phyloP scores from a whole-genome alignment of 1,140 invertebrate genomes.

The Eulimnadia texana region DNA sequence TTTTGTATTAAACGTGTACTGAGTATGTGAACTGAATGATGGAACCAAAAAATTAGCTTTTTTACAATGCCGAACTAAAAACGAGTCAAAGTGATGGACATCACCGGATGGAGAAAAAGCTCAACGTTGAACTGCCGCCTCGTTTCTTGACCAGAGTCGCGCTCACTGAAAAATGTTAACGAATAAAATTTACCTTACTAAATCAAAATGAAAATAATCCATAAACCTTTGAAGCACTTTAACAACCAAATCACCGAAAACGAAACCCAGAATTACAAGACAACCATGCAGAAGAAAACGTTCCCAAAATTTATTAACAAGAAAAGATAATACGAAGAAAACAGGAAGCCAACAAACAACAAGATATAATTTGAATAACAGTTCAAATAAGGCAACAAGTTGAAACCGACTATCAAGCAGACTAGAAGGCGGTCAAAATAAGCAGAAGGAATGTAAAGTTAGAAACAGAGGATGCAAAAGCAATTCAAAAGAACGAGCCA shows the following conservation, averaged over 20 bases:
- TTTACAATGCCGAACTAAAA: too few relatives aligned
- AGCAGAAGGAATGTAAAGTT: not conserved
- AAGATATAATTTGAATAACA: not conserved
- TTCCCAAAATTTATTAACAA: not conserved
- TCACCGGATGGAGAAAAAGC: conserved; percentile 1
- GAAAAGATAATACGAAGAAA: too few relatives aligned
- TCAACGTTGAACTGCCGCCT: conserved; percentile 2
- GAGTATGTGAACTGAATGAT: not conserved
- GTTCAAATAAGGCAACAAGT: not conserved
- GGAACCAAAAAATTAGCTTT: too few relatives aligned
- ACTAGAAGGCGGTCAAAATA: not conserved
- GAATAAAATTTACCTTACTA: not conserved
- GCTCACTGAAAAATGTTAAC: conserved; percentile 3
- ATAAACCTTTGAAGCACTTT: not conserved
- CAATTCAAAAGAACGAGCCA: conserved; percentile 10
- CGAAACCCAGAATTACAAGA: not conserved
- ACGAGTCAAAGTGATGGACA: not conserved
- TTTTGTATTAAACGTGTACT: not conserved
- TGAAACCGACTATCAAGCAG: not conserved
- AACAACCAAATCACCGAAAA: not conserved
- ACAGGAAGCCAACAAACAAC: too few relatives aligned
- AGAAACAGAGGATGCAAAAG: not conserved
- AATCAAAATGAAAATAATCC: not conserved
- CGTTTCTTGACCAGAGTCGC: conserved; percentile 7
- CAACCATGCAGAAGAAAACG: not conserved